Conservation (phyloP, 2,797 vertebrate species). For the Pseudomugil gertrudae region DNA sequence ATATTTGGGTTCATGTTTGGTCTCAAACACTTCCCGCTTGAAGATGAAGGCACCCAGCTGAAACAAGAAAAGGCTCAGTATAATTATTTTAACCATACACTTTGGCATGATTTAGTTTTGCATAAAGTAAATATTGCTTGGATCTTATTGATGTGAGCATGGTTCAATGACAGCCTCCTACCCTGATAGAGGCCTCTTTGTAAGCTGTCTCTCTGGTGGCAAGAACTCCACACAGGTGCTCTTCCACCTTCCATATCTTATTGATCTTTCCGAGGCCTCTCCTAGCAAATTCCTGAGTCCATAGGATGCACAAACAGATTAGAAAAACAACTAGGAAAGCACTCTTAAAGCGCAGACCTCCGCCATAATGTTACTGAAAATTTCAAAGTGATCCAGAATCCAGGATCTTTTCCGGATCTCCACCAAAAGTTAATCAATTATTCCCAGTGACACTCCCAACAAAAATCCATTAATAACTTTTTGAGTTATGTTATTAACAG, state of each 20-base stretch:
- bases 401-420: too few relatives aligned
- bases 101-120: not conserved
- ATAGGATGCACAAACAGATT: constrained; percentile 21
- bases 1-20: constrained; percentile 83
- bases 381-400: too few relatives aligned
- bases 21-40: constrained; percentile 88
- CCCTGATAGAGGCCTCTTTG: constrained; percentile 92
- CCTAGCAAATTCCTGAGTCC: constrained; percentile 88
- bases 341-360: too few relatives aligned
- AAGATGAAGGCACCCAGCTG: constrained; percentile 93
- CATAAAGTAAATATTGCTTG: not conserved
- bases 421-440: too few relatives aligned
- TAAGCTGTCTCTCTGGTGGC: constrained; percentile 79
- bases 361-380: too few relatives aligned
- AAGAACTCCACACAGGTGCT: constrained; percentile 68
- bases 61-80: constrained; percentile 23
- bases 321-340: too few relatives aligned
- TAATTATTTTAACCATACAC: constrained; percentile 4
- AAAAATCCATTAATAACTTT: too few relatives aligned
- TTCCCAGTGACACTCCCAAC: too few relatives aligned
- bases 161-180: constrained; percentile 47
- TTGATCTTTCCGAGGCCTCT: constrained; percentile 90
- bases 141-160: not conserved
- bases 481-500: too few relatives aligned
- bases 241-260: constrained; percentile 86